Evolutionary conservation across 2,797 vertebrate species (phyloP), one percentile per base, ranked within the genome.

Genomic region (Pseudomugil gertrudae): DNA sequence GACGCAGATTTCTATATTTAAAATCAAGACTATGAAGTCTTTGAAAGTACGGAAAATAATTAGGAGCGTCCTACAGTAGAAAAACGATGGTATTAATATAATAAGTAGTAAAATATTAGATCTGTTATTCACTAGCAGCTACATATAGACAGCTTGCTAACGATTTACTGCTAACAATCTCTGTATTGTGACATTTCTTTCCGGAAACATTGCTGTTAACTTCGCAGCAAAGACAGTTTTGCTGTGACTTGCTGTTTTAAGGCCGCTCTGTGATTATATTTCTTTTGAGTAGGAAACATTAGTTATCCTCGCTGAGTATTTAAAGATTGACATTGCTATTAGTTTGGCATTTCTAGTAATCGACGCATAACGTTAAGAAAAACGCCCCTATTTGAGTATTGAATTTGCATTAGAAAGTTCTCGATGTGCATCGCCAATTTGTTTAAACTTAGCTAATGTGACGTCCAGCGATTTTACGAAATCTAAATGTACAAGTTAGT

Each of bases 351-450:
- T 3, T 50, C 43, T 65, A 23, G 11, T 27, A 5, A 13, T 10
- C 5, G 40, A 6, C 6, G 26, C n/a, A n/a, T n/a, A n/a, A n/a
- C n/a, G n/a, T n/a, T n/a, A n/a, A n/a, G n/a, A n/a, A n/a, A n/a
- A n/a, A n/a, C n/a, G n/a, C n/a, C n/a, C n/a, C n/a, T n/a, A n/a
- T n/a, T n/a, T n/a, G n/a, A n/a, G 33, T 14, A 5, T 78, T 66
- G 59, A 57, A 74, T n/a, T 62, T 66, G 30, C 45, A 29, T 48
- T 11, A 38, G 75, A 90, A 89, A 87, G 81, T 87, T 90, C 83
- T 52, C 63, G 84, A 85, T 55, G 2, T 53, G 53, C 9, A 24
- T 45, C 40, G 26, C 26, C 7, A 4, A 7, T 57, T 33, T 65
- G 13, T 23, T 4, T 10, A 9, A 67, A 50, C 33, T 1, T 2